Evolutionary conservation across 2,888 invertebrate species (phyloP), one percentile per base, ranked within the genome.

Genomic region (Drosophila anomalipes): DNA sequence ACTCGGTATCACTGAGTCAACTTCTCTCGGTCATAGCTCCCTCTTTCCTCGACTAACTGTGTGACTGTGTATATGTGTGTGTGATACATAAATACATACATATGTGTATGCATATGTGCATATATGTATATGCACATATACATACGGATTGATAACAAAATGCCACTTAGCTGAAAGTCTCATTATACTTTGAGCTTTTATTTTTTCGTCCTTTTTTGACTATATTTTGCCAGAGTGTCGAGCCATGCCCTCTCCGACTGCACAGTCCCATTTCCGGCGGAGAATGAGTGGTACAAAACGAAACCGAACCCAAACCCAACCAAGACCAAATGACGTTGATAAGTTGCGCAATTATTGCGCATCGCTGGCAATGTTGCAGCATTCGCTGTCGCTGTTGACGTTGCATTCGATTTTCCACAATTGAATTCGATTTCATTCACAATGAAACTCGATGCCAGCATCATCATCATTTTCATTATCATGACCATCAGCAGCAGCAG

Each of bases 281-380:
- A 32, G 37, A 9, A 10, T 22, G 28, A 53, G 33, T 32, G 49
- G 58, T 56, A 12, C 30, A 47, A 41, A 39, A 30, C 6, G 47
- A 47, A 26, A 26, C 22, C 22, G 47, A 7, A 47, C 47, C n/a
- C 41, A n/a, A n/a, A 41, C 37, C 30, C 54, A 56, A 33, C 47
- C 57, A n/a, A 70, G 60, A 70, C 64, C 70, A 64, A 71, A 66
- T 77, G 83, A 82, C 79, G 82, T 83, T 83, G 79, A 81, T 74
- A 78, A 76, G 83, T 75, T 79, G 81, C 63, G 82, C 84, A 86
- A 83, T 86, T 83, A 83, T 78, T 77, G 73, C 73, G 82, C 74
- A 74, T 81, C 74, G 63, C 39, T 81, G 65, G 62, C 70, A 67
- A 53, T 53, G 70, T 54, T 58, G 62, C 49, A 26, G 16, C 57